These are phyloP conservation scores for Drosophila tanythrix DNA, from an alignment of 2,888 invertebrate species.

Conservation along the genomic window DNA sequence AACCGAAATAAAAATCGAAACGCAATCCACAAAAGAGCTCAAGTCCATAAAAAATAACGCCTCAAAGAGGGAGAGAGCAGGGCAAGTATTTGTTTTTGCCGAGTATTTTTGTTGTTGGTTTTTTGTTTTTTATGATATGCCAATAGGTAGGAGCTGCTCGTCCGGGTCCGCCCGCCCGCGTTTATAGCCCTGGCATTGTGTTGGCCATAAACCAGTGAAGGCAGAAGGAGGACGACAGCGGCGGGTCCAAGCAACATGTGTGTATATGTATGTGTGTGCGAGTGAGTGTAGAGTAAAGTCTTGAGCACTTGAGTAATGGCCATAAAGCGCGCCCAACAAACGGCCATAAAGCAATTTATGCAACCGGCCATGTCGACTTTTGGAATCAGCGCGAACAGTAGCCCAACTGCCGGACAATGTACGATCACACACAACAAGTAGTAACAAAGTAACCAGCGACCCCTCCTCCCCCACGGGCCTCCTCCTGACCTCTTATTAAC, in stretches of 20 bases:
- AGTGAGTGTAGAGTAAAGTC: slow-evolving; percentile 40
- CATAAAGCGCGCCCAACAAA: slow-evolving; percentile 76
- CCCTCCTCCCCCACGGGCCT: background rate
- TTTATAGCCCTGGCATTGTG: slow-evolving; percentile 74
- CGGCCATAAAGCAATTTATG: slow-evolving; percentile 80
- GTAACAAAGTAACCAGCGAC: background rate
- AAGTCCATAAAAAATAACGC: slow-evolving; percentile 51
- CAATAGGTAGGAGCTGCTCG: slow-evolving; percentile 67
- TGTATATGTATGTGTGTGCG: slow-evolving; percentile 7
- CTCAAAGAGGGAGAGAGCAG: background rate
- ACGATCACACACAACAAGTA: slow-evolving; percentile 9
- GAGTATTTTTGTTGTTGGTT: slow-evolving; percentile 40
- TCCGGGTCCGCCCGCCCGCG: slow-evolving; percentile 52
- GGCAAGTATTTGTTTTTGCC: slow-evolving; percentile 61
- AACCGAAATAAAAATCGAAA: slow-evolving; percentile 57
- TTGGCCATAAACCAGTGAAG: slow-evolving; percentile 61
- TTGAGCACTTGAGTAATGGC: slow-evolving; percentile 80
- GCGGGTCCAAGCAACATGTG: slow-evolving; percentile 9
- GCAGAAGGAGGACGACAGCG: slow-evolving; percentile 23
- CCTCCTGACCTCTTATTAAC: background rate
- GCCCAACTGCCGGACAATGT: slow-evolving; percentile 45
- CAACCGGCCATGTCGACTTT: slow-evolving; percentile 68
- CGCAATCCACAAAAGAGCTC: slow-evolving; percentile 63
- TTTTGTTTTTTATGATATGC: slow-evolving; percentile 59
- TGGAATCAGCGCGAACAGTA: slow-evolving; percentile 77